Base-by-base conservation (phyloP, 2,113 vertebrate genomes). In the Gopherus evgoodei region DNA sequence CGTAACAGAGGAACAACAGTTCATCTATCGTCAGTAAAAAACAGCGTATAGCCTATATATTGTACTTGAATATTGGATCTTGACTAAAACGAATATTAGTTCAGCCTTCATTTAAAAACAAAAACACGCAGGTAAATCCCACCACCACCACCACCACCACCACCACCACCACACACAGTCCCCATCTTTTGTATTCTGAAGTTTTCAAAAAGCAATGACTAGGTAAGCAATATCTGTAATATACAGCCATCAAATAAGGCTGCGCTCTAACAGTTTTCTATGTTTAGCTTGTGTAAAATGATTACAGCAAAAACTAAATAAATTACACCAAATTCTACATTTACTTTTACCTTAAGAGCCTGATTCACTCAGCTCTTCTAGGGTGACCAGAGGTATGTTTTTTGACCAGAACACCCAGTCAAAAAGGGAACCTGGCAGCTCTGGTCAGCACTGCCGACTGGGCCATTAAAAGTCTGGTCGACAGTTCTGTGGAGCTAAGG, bases 101-200 rank as follows among this genome's bases (percentile, higher is more conserved):
- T 57, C 52, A 93, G 94, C 96, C 95, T 97, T 97, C 96, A 95
- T 93, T 42, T 84, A 44, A 89, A 79, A 79, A 62, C 91, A 49
- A 89, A 94, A 94, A 25, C 13, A 25, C 5, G 62, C 69, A 21
- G 1, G 1, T 27, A 0, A 0, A 19, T 38, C 35, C 88, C 90
- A 27, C 76, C 1, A 42, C 42, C 42, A 4, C 42, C 44, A 44
- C 44, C 16, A 50, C 79, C 16, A 11, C 2, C 1, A 42, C 42
- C 42, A 4, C 42, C 44, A 44, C 44, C 16, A 50, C 79, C 16
- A 11, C 2, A 88, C 49, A 4, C 47, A 0, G 1, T 42, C 82
- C 52, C 57, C 82, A 92, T 86, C 19, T 96, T 59, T 53, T 7
- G 24, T 72, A 49, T 29, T 81, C 76, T 21, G 75, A 87, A n/a